Evolutionary conservation across 2,113 vertebrate genomes (phyloP), one percentile per base, ranked within the genome.

Genomic region (Actenoides hombroni): DNA sequence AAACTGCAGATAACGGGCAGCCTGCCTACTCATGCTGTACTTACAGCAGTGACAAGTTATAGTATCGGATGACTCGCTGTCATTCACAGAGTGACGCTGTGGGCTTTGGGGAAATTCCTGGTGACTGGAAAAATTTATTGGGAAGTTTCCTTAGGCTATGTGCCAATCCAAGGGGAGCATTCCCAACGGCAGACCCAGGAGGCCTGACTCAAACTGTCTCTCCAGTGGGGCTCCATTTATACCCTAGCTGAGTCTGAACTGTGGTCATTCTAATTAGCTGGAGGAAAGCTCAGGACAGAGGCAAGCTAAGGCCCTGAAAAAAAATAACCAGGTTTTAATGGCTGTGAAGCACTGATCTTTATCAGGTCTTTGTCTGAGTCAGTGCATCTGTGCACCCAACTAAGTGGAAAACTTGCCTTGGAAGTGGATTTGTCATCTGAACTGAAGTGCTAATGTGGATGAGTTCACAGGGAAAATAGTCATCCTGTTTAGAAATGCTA

Each of bases 391-490:
- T 18, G 17, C 56, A 59, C 54, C 31, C 54, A 56, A 31, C 35
- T 68, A 73, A 16, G n/a, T 59, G n/a, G 15, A 73, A 80, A 81
- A 25, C 9, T 86, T 89, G 24, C n/a, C 18, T 80, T 68, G 24
- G 31, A 73, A 81, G 6, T 25, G 31, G 24, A 9, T 80, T 76
- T 2, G 0, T 68, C 24, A 26, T 48, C 71, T 64, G 15, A 25
- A 0, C 71, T 64, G 15, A 25, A 0, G 1, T 35, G 24, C 8
- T 80, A 40, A 44, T 59, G n/a, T 35, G 68, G 46, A 24, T 59
- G 48, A 68, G 10, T 86, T 91, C 68, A 49, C 18, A 64, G 31
- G 39, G 35, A 73, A 90, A 25, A 24, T 24, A 49, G 71, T 68
- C 10, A 49, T 64, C 25, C 44, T 73, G 24, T 56, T 87, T 64